phyloP scores from a whole-genome alignment of 2,888 invertebrate genomes.

The Cataglyphis altisquamis region DNA sequence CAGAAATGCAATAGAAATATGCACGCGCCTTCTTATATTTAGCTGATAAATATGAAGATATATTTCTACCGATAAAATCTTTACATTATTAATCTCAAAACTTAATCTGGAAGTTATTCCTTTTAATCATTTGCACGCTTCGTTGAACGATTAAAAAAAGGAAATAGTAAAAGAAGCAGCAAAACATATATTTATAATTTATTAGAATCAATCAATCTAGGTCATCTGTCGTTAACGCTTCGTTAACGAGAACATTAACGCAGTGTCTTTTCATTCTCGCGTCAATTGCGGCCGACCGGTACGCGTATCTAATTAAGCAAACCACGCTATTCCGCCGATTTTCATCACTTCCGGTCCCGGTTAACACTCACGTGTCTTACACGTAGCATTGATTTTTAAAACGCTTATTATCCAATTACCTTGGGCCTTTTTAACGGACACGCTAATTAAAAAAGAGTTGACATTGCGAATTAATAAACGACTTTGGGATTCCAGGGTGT shows the following conservation, averaged over 20 bases:
- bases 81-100: constrained; percentile 20
- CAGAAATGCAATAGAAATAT: not conserved
- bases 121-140: not conserved
- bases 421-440: constrained; percentile 25
- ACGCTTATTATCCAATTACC: constrained; percentile 68
- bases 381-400: constrained; percentile 25
- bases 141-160: not conserved
- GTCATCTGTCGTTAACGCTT: constrained; percentile 64
- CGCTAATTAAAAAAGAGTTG: constrained; percentile 62
- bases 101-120: not conserved
- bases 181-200: not conserved
- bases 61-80: not conserved
- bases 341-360: constrained; percentile 59
- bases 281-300: constrained; percentile 13
- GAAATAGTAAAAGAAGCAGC: not conserved
- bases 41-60: constrained; percentile 9
- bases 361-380: not conserved
- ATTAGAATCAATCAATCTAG: not conserved
- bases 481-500: constrained; percentile 41
- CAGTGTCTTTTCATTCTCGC: constrained; percentile 43
- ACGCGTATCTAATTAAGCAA: constrained; percentile 64
- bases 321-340: constrained; percentile 26
- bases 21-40: not conserved
- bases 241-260: constrained; percentile 5
- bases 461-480: constrained; percentile 51